A percentile compares a stretch with the other conserved stretches of the same genome.
Evolutionary conservation across 2,888 invertebrate genomes (phyloP).

Genomic region (Chloroclystis v-ata): DNA sequence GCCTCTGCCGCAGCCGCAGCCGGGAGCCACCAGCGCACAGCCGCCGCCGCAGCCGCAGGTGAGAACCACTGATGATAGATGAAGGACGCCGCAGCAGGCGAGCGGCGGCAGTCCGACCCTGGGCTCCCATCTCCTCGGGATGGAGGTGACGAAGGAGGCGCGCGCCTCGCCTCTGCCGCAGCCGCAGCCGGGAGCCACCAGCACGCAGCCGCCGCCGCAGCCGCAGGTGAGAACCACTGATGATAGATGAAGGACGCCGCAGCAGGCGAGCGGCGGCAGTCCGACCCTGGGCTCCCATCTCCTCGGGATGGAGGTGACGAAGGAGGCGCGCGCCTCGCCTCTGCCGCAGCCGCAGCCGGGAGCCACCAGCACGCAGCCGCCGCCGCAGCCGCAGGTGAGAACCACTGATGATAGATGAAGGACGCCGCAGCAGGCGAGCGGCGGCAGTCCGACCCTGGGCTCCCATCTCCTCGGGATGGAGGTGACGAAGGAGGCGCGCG

Average conservation of each 20-base stretch:
- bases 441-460: constrained; percentile 64
- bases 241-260: no score
- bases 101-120: constrained; percentile 68
- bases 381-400: constrained; percentile 51
- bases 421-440: constrained; percentile 67
- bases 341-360: constrained; percentile 56
- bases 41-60: constrained; percentile 59
- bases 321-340: constrained; percentile 78
- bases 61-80: no score
- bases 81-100: constrained; percentile 65
- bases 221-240: constrained; percentile 38
- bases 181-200: constrained; percentile 44
- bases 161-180: constrained; percentile 66
- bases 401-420: no score
- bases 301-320: constrained; percentile 94
- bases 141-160: constrained; percentile 90
- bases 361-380: constrained; percentile 35
- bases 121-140: constrained; percentile 82
- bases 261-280: constrained; percentile 68
- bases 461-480: constrained; percentile 88
- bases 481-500: constrained; percentile 84
- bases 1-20: constrained; percentile 60
- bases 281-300: constrained; percentile 60
- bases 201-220: constrained; percentile 48
- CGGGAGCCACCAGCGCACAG: constrained; percentile 27